Base-by-base conservation (phyloP, 2,888 invertebrate genomes). In the Pristionchus arcanus region DNA sequence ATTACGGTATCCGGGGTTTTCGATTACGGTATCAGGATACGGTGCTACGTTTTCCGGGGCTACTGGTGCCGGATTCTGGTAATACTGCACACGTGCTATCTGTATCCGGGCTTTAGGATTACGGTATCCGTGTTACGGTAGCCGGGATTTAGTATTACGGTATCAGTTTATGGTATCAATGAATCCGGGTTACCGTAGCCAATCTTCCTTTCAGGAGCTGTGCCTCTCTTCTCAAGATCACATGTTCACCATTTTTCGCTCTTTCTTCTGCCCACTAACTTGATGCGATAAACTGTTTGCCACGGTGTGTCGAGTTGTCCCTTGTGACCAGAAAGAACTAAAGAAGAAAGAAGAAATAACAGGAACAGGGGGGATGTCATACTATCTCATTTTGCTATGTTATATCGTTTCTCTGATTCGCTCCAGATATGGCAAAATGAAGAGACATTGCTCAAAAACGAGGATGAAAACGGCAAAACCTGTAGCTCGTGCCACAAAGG, bases 201-300 rank as follows among this genome's bases (percentile, higher is more conserved):
- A 37, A 2, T 81, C 81, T 81, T n/a, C 25, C 31, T 1, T 81
- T 81, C 37, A 49, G 81, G 81, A 81, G 25, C 42, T 49, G 11
- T 25, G 1, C 11, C 19, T 37, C n/a, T n/a, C 34, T 15, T 34
- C 25, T 81, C 42, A 13, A n/a, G 0, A 42, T 42, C 37, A 31
- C 81, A 31, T 49, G 81, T 49, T 81, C 42, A 2, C 15, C 68
- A 34, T 71, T 16, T 77, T 25, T n/a, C 25, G 2, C 25, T n/a
- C 25, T 25, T 63, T 11, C 25, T 63, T 63, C 63, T 63, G n/a
- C n/a, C 21, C 15, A 3, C 81, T 34, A 21, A 19, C 42, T 81
- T 42, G 37, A 49, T 81, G 81, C 49, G 81, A 81, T 81, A 42
- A 49, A 81, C 37, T 49, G 81, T 49, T 81, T 81, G 81, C 74